Conservation (phyloP, 2,113 vertebrate genomes). For the Uropsilus gracilis region DNA sequence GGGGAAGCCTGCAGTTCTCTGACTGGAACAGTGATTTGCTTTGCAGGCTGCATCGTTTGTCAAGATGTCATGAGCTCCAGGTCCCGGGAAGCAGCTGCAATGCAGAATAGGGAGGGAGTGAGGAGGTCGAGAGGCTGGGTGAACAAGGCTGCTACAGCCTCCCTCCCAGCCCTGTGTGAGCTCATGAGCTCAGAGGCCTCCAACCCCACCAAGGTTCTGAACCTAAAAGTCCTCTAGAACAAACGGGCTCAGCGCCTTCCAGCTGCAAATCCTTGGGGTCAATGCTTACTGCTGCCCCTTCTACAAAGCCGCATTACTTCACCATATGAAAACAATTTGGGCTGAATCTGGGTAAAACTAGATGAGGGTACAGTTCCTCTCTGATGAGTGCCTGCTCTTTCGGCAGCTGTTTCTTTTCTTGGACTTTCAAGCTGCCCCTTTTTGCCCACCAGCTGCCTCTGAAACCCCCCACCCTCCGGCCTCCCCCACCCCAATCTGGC, state of each 20-base stretch:
- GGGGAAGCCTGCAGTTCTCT: neutral
- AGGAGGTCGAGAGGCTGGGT: fast-evolving
- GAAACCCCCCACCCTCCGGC: neutral
- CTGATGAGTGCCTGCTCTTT: neutral
- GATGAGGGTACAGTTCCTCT: neutral
- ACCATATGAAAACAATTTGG: neutral
- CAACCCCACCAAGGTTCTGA: neutral
- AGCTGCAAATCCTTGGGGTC: neutral
- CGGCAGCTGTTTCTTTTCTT: neutral
- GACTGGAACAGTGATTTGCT: constrained; percentile 39
- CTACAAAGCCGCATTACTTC: neutral
- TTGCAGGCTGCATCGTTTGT: neutral
- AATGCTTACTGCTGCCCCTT: fast-evolving
- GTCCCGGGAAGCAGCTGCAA: neutral
- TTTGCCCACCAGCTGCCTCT: neutral
- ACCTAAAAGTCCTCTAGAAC: neutral
- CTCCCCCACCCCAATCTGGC: too few species aligned
- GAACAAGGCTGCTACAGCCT: neutral
- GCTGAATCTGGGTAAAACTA: neutral
- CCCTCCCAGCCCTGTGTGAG: neutral
- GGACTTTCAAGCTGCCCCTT: neutral
- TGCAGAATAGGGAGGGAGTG: neutral
- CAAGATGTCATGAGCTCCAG: constrained; percentile 23
- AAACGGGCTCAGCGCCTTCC: neutral
- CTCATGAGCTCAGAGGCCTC: neutral